phyloP scores from a whole-genome alignment of 2,113 vertebrate species.

The Carassius gibelio region DNA sequence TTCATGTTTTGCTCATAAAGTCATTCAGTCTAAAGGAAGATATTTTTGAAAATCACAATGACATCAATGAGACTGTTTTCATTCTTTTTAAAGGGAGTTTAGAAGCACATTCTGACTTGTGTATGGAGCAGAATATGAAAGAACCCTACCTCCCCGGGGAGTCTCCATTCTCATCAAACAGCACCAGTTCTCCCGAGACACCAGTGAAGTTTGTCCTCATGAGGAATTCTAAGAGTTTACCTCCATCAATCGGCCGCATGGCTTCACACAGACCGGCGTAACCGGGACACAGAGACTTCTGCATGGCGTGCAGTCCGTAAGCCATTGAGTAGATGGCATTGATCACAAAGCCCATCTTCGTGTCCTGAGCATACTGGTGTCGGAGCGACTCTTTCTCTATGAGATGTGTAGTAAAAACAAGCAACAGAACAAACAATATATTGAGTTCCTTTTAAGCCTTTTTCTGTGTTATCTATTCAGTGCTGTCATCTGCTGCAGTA shows the following conservation, averaged over 20 bases:
- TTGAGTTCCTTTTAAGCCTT: not conserved
- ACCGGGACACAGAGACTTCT: conserved; percentile 86
- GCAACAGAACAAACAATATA: not conserved
- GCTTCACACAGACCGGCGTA: conserved; percentile 86
- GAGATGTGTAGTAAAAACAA: not conserved
- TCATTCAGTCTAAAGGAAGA: not conserved
- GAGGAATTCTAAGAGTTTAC: conserved; percentile 90
- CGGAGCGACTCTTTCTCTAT: conserved; percentile 88
- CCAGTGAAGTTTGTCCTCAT: conserved; percentile 97
- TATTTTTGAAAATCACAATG: not conserved
- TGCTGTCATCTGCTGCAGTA: not conserved
- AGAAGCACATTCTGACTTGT: not conserved
- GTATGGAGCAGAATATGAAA: not conserved
- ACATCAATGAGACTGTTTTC: not conserved
- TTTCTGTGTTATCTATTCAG: not conserved
- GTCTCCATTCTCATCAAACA: conserved; percentile 95
- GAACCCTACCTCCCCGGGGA: conserved; percentile 89
- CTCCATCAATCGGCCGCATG: conserved; percentile 94
- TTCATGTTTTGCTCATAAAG: not conserved
- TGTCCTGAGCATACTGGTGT: conserved; percentile 93
- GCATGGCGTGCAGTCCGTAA: conserved; percentile 95
- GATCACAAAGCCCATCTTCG: conserved; percentile 99
- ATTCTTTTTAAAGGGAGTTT: not conserved
- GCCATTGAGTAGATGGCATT: conserved; percentile 99
- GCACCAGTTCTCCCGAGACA: conserved; percentile 90